Conservation (phyloP, 37 sponge, comb jelly and placozoan genomes). For the Bolinopsis microptera region DNA sequence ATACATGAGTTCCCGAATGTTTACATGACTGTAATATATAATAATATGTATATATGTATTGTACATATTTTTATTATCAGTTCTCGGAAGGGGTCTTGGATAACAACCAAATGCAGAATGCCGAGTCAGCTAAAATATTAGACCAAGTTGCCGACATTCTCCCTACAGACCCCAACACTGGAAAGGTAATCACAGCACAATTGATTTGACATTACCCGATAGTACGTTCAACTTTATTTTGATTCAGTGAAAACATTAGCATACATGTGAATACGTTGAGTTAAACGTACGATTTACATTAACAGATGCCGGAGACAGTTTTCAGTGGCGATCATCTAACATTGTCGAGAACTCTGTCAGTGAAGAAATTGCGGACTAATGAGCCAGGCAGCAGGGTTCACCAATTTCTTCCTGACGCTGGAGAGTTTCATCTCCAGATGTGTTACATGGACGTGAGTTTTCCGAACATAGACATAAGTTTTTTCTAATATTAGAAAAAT, state of each 20-base stretch:
- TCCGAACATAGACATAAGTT: no score
- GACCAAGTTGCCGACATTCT: background rate
- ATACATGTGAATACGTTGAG: no score
- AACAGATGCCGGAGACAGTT: background rate
- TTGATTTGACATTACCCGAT: background rate
- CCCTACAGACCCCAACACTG: background rate
- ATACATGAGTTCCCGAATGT: no score
- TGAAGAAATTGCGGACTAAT: background rate
- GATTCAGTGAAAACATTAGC: no score
- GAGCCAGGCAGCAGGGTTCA: background rate
- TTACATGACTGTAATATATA: background rate
- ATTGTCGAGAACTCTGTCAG: background rate
- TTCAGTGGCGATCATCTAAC: background rate
- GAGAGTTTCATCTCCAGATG: background rate
- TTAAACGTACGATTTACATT: no score
- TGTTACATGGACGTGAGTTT: background rate
- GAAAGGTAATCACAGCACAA: background rate
- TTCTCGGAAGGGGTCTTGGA: background rate
- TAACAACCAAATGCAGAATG: background rate
- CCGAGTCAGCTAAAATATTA: background rate
- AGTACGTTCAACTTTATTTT: no score
- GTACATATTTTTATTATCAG: background rate
- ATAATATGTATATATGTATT: background rate
- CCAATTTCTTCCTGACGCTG: background rate
- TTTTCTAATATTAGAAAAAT: no score